Base-by-base conservation (phyloP, 92 coral and sea anemone species). In the Zoanthus sansibaricus region DNA sequence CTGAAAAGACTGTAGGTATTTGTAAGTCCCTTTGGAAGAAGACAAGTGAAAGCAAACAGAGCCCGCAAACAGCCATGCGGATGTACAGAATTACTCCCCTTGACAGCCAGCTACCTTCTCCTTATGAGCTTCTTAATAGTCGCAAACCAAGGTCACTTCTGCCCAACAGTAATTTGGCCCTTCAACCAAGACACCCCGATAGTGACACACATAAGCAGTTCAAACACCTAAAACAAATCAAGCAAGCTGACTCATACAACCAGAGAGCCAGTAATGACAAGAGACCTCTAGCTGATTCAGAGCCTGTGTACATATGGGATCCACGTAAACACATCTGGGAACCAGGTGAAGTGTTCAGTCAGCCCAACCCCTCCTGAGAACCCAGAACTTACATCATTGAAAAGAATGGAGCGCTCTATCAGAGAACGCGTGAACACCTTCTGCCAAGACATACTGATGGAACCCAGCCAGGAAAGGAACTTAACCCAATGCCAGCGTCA, bases 61-160 rank as follows among this genome's bases (percentile, higher is more conserved):
- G 93, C 71, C 89, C 89, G 1, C 66, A 86, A 55, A 87, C 84
- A 86, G 93, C 95, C 47, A 11, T 90, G 33, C 87, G 93, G 86
- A 87, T 86, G 79, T 75, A 87, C 83, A 75, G 90, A 37, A 87
- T 77, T 25, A 87, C 83, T 6, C 83, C 90, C 7, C 33, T 67
- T n/a, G 72, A 67, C 31, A 20, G 42, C 8, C 33, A 67, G 4
- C 32, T 67, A 30, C 72, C 72, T 20, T 88, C 62, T 79, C 32
- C 72, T 67, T 67, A 30, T 30, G 33, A 67, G 72, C 10, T 30
- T 30, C 72, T 67, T 11, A 1, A 42, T 25, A 82, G 91, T 16
- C 86, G 88, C 52, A 89, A 87, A 72, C 95, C 93, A 15, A 59
- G 87, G 45, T 16, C 86, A 18, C 88, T 86, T 11, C 69, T 89